Conservation (phyloP, 2,888 invertebrate genomes). For the Phytoseiulus persimilis region DNA sequence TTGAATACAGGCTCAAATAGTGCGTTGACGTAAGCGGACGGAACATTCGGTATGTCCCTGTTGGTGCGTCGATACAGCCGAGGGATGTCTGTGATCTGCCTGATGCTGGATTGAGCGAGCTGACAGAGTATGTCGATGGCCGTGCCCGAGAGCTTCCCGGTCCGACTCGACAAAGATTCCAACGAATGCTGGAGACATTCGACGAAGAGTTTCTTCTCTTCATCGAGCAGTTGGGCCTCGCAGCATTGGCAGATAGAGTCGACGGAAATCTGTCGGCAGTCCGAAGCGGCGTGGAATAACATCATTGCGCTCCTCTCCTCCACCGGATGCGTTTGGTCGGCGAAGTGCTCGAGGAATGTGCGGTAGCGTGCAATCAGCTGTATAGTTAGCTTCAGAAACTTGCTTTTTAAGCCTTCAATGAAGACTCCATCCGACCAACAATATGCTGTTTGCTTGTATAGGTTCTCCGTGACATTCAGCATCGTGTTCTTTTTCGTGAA, state of each 20-base stretch:
- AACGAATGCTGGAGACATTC: slow-evolving; percentile 6
- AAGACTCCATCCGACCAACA: slow-evolving; percentile 75
- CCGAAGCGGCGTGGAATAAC: slow-evolving; percentile 17
- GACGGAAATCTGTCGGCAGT: slow-evolving; percentile 7
- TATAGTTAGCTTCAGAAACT: slow-evolving; percentile 76
- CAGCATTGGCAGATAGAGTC: slow-evolving; percentile 19
- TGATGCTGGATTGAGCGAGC: slow-evolving; percentile 47
- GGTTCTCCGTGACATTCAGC: slow-evolving; percentile 52
- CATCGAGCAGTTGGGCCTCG: neutral
- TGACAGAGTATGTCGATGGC: slow-evolving; percentile 48
- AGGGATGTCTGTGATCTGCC: slow-evolving; percentile 76
- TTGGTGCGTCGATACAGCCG: slow-evolving; percentile 84
- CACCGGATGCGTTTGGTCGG: neutral
- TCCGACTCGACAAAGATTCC: neutral
- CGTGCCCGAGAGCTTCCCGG: slow-evolving; percentile 41
- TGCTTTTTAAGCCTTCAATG: slow-evolving; percentile 58
- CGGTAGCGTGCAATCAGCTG: slow-evolving; percentile 71
- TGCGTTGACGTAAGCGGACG: slow-evolving; percentile 68
- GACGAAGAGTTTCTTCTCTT: slow-evolving; percentile 15
- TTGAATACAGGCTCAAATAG: slow-evolving; percentile 58
- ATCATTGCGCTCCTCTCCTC: slow-evolving; percentile 1
- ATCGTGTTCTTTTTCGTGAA: slow-evolving; percentile 44
- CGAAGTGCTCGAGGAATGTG: slow-evolving; percentile 57
- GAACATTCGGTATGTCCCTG: slow-evolving; percentile 69
- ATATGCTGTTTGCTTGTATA: slow-evolving; percentile 55